A percentile compares a stretch with the other conserved stretches of the same genome.
These are phyloP conservation scores for Sycon ciliatum DNA, from an alignment of 37 sponge, comb jelly and placozoan species.

Conservation along the genomic window DNA sequence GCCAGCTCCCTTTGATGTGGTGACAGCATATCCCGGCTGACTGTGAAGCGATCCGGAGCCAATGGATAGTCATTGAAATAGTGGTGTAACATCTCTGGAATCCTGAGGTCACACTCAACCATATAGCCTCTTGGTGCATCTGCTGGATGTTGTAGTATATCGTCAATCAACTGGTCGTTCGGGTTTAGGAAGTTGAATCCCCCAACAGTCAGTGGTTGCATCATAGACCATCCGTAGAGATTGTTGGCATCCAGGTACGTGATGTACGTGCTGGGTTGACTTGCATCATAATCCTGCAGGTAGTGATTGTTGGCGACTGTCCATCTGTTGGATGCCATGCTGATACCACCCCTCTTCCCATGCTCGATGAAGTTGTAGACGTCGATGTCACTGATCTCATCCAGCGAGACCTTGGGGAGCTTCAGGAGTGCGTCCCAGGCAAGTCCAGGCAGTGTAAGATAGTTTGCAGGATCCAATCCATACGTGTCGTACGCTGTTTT, in stretches of 20 bases:
- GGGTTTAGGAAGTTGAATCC: background rate
- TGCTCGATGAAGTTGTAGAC: conserved; percentile 12
- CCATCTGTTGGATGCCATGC: background rate
- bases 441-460: conserved; percentile 5
- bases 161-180: background rate
- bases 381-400: background rate
- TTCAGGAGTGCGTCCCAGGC: conserved; percentile 25
- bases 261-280: background rate
- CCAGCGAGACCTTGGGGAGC: background rate
- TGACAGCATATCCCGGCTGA: background rate
- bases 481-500: background rate
- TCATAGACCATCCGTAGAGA: background rate
- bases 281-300: conserved; percentile 14
- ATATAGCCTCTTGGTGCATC: background rate
- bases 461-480: conserved; percentile 14
- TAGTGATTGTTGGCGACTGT: background rate
- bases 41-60: conserved; percentile 5
- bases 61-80: background rate
- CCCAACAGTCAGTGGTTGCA: background rate
- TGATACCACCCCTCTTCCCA: conserved; percentile 17
- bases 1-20: background rate
- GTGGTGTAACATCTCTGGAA: conserved; percentile 1
- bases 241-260: background rate
- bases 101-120: background rate
- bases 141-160: background rate